Evolutionary conservation across 2,888 invertebrate species (phyloP).

Genomic region (Hanleya hanleyi): DNA sequence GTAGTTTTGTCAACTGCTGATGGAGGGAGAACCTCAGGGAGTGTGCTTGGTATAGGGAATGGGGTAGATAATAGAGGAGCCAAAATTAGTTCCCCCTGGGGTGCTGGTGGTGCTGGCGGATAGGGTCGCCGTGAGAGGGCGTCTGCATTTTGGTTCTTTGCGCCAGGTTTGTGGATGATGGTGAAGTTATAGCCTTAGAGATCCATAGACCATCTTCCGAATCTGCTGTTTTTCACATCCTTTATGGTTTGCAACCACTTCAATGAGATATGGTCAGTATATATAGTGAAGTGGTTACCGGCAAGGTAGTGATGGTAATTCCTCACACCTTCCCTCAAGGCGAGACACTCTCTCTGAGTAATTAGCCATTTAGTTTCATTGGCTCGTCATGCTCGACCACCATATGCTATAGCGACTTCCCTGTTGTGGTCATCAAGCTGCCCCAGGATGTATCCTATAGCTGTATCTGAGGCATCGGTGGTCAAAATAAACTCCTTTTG

Average conservation of each 20-base stretch:
- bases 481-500: conserved; percentile 2
- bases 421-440: conserved; percentile 14
- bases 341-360: conserved; percentile 18
- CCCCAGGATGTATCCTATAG: conserved; percentile 26
- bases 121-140: conserved; percentile 25
- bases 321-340: conserved; percentile 21
- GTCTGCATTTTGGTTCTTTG: conserved; percentile 18
- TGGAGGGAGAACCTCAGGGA: no score
- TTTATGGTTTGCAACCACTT: conserved; percentile 10
- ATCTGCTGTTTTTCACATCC: conserved; percentile 1
- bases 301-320: conserved; percentile 17
- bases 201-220: conserved; percentile 4
- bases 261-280: conserved; percentile 20
- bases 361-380: conserved; percentile 15
- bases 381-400: conserved; percentile 12
- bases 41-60: no score
- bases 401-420: conserved; percentile 19
- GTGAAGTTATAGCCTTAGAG: conserved; percentile 15
- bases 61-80: no score
- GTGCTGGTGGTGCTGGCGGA: not conserved
- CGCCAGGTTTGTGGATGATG: conserved; percentile 6
- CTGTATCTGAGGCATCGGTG: conserved; percentile 23
- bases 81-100: no score
- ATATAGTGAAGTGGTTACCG: not conserved
- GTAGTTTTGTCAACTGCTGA: no score